phyloP scores from a whole-genome alignment of 2,797 vertebrate genomes.

The Pogoniulus pusillus region DNA sequence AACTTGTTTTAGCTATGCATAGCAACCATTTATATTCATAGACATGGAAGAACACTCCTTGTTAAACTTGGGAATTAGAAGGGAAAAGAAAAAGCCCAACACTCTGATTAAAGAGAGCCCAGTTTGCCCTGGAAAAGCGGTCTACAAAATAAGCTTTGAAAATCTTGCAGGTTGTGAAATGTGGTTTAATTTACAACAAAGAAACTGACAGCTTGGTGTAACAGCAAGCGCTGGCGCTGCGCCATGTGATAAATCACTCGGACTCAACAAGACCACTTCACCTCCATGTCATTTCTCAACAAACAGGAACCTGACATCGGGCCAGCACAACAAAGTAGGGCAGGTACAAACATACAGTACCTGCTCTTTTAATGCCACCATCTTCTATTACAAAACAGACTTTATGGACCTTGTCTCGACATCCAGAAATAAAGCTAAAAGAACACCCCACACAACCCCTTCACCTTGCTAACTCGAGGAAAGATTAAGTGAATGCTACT shows the following conservation, averaged over 20 bases:
- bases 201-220: conserved; percentile 30
- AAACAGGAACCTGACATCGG: conserved; percentile 17
- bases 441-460: fast-evolving
- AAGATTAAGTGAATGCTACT: background rate
- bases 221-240: background rate
- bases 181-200: conserved; percentile 37
- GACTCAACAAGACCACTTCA: conserved; percentile 27
- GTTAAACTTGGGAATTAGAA: conserved; percentile 36
- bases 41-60: conserved; percentile 13
- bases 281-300: conserved; percentile 23
- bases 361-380: background rate
- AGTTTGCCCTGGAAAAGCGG: background rate
- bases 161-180: conserved; percentile 20
- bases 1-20: background rate
- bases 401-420: background rate
- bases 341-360: background rate
- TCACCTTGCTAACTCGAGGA: background rate
- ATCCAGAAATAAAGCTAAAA: background rate
- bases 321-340: background rate
- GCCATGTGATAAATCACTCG: conserved; percentile 43
- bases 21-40: conserved; percentile 24
- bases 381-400: background rate
- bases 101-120: background rate
- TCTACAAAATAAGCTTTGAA: conserved; percentile 48
- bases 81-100: background rate